Conservation (phyloP, 2,888 invertebrate species). For the Aradus depressus region DNA sequence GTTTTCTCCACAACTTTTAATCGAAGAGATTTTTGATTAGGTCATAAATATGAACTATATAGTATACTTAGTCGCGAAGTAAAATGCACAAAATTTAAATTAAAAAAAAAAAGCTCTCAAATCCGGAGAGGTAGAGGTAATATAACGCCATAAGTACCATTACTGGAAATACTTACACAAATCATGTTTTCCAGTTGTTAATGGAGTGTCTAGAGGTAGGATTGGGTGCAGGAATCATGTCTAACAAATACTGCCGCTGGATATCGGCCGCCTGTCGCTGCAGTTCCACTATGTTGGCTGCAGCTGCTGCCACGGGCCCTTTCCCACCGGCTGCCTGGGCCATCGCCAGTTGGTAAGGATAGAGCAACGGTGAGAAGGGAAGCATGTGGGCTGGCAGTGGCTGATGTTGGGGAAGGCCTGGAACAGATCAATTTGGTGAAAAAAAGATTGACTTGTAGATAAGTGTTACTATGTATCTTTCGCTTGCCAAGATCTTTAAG, state of each 20-base stretch:
- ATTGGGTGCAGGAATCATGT: constrained; percentile 68
- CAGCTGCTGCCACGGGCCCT: constrained; percentile 38
- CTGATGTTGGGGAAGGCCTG: constrained; percentile 36
- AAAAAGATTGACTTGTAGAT: neutral
- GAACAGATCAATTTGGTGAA: constrained; percentile 1
- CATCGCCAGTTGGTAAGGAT: constrained; percentile 73
- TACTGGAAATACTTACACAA: no score
- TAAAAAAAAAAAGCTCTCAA: no score
- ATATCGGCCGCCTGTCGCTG: constrained; percentile 73
- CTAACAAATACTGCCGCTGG: constrained; percentile 89
- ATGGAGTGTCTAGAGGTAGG: constrained; percentile 27
- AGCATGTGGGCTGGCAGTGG: constrained; percentile 78
- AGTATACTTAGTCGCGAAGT: no score
- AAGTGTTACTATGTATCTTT: no score
- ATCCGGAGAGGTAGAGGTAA: no score
- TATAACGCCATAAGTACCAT: no score
- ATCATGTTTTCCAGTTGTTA: constrained; percentile 53
- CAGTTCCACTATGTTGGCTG: constrained; percentile 56
- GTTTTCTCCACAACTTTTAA: no score
- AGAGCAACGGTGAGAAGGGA: constrained; percentile 75
- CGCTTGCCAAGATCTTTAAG: no score
- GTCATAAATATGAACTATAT: no score
- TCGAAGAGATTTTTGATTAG: no score
- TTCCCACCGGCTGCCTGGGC: constrained; percentile 38
- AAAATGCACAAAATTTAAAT: no score